phyloP scores from a whole-genome alignment of 2,113 vertebrate species.

The Poicephalus meyeri region DNA sequence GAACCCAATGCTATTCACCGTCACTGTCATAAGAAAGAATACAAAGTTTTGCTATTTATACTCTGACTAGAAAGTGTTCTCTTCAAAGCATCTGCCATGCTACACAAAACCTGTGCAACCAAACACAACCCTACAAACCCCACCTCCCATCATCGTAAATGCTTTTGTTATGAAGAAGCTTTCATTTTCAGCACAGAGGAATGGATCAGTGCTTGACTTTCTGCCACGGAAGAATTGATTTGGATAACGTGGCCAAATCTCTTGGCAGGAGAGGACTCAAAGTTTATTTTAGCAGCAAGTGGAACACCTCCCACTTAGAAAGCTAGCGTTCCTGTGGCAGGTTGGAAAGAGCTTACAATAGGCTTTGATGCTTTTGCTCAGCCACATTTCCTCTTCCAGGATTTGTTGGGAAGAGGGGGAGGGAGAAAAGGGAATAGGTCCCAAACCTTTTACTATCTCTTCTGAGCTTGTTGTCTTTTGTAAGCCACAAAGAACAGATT shows the following conservation, averaged over 20 bases:
- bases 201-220: neutral
- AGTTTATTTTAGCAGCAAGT: slow-evolving; percentile 57
- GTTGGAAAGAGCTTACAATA: slow-evolving; percentile 66
- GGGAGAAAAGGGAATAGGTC: slow-evolving; percentile 33
- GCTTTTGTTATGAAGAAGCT: neutral
- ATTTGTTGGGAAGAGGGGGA: slow-evolving; percentile 70
- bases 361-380: slow-evolving; percentile 80
- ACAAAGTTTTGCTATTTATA: neutral
- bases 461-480: slow-evolving; percentile 84
- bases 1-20: accelerated
- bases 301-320: slow-evolving; percentile 56
- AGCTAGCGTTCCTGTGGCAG: slow-evolving; percentile 45
- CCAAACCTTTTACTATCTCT: slow-evolving; percentile 74
- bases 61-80: neutral
- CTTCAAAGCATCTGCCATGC: neutral
- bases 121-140: neutral
- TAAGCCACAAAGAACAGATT: slow-evolving; percentile 83
- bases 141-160: neutral
- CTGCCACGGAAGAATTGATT: neutral
- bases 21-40: neutral
- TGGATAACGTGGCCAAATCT: neutral
- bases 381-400: slow-evolving; percentile 77
- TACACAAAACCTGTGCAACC: neutral
- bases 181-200: neutral
- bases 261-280: slow-evolving; percentile 3